Conservation (phyloP, 2,113 vertebrate species). For the Microtus pennsylvanicus region DNA sequence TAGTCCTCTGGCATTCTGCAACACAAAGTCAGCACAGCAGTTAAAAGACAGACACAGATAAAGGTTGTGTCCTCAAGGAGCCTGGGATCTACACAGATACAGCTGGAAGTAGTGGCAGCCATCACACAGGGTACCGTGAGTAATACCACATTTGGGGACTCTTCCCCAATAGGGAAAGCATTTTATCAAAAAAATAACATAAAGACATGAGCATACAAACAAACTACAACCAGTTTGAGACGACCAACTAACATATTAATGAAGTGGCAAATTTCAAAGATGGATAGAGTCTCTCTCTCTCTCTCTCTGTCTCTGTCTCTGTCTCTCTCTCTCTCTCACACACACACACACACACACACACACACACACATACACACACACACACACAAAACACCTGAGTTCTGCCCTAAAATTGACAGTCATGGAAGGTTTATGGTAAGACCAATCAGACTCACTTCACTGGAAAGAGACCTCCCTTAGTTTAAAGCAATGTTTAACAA, state of each 20-base stretch:
- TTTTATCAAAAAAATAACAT: background rate
- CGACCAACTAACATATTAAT: background rate
- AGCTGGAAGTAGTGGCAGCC: background rate
- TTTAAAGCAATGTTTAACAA: background rate
- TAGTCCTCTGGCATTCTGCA: constrained; percentile 92
- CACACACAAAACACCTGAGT: background rate
- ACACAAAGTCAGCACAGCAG: constrained; percentile 49
- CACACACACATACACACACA: background rate
- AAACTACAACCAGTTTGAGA: background rate
- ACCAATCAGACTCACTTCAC: background rate
- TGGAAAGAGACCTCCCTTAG: background rate
- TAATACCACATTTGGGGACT: background rate
- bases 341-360: too few relatives aligned
- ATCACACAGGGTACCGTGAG: background rate
- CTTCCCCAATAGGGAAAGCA: background rate
- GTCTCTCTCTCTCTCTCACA: too few relatives aligned
- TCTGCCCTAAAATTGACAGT: background rate
- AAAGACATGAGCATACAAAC: background rate
- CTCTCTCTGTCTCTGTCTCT: too few relatives aligned
- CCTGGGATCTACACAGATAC: background rate
- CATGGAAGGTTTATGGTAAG: background rate
- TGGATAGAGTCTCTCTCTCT: background rate
- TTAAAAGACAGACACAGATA: background rate
- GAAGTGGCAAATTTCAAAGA: background rate
- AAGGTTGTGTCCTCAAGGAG: background rate